Conservation (phyloP, 1,140 invertebrate genomes). For the Spodoptera litura region DNA sequence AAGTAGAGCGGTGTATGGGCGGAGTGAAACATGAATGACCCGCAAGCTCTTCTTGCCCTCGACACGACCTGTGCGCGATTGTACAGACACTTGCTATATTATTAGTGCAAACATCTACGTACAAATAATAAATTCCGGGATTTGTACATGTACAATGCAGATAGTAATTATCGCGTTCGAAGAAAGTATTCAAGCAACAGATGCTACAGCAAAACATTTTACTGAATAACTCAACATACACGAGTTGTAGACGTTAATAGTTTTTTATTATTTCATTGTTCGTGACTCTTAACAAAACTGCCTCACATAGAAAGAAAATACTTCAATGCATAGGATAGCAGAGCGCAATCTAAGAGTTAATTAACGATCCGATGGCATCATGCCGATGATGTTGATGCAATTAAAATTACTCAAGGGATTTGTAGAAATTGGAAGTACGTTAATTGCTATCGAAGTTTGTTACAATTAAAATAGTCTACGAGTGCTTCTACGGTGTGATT, state of each 20-base stretch:
- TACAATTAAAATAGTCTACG: conserved; percentile 1
- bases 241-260: conserved; percentile 31
- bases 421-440: conserved; percentile 20
- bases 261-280: conserved; percentile 40
- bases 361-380: conserved; percentile 51
- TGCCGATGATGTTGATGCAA: conserved; percentile 48
- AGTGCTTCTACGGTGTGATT: background rate
- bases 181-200: conserved; percentile 13
- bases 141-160: conserved; percentile 22
- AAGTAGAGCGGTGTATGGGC: conserved; percentile 63
- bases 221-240: conserved; percentile 8
- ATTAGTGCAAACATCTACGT: conserved; percentile 39
- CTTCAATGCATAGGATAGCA: conserved; percentile 45
- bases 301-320: conserved; percentile 42
- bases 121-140: conserved; percentile 25
- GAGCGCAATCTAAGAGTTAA: conserved; percentile 53
- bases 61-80: conserved; percentile 55
- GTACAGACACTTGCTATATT: conserved; percentile 54
- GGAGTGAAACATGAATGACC: conserved; percentile 67
- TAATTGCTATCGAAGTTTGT: conserved; percentile 32
- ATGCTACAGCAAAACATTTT: conserved; percentile 3
- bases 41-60: conserved; percentile 56
- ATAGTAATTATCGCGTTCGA: conserved; percentile 15
- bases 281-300: conserved; percentile 37
- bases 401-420: conserved; percentile 52